Conservation (phyloP, 2,888 invertebrate genomes). For the Clitarchus hookeri region DNA sequence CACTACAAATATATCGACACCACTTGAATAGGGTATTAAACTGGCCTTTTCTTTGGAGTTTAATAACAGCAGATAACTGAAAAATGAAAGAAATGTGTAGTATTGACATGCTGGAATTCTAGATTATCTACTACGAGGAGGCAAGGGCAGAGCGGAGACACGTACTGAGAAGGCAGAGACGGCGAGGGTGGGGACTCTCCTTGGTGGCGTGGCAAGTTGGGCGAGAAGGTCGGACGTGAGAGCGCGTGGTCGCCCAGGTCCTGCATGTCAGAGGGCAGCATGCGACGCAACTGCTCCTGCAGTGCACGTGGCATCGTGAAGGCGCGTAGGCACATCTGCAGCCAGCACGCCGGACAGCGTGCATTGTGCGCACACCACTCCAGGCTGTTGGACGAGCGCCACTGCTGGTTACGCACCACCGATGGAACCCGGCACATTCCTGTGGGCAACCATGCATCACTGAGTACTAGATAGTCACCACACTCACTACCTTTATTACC, state of each 20-base stretch:
- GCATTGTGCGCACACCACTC: conserved; percentile 71
- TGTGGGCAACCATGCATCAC: conserved; percentile 47
- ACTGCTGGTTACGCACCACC: conserved; percentile 70
- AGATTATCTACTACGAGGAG: too few relatives aligned
- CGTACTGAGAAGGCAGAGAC: neutral
- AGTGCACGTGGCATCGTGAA: conserved; percentile 76
- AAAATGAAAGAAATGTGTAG: too few relatives aligned
- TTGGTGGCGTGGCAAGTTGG: too few relatives aligned
- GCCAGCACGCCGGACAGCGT: conserved; percentile 85
- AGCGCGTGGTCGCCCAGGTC: neutral
- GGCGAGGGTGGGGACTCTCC: neutral
- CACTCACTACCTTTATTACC: too few relatives aligned
- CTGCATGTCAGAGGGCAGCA: conserved; percentile 70
- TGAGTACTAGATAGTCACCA: neutral
- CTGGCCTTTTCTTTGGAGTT: too few relatives aligned
- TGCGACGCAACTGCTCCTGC: conserved; percentile 67
- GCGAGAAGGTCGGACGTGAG: too few relatives aligned
- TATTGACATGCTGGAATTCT: too few relatives aligned
- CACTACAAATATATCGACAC: too few relatives aligned
- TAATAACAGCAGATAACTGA: too few relatives aligned
- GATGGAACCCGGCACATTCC: conserved; percentile 75
- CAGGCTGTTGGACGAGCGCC: conserved; percentile 58
- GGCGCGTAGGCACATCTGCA: conserved; percentile 79
- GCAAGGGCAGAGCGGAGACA: too few relatives aligned
- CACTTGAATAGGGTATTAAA: too few relatives aligned